Conservation (phyloP, 2,113 vertebrate species). For the Mirounga angustirostris region DNA sequence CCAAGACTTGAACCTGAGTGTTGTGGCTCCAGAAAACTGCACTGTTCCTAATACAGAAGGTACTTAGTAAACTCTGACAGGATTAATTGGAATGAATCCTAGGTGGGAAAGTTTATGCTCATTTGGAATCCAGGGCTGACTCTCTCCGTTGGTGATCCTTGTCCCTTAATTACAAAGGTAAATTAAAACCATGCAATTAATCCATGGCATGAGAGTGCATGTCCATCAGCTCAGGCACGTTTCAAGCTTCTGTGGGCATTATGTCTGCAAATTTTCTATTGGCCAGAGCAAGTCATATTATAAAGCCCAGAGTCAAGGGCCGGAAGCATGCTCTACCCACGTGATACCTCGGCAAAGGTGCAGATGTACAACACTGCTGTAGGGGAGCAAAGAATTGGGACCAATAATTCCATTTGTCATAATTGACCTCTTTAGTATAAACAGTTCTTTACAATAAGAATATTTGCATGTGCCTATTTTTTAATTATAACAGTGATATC, state of each 20-base stretch:
- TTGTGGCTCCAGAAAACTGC: not conserved
- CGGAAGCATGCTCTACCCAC: not conserved
- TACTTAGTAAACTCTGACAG: constrained; percentile 14
- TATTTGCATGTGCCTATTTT: constrained; percentile 14
- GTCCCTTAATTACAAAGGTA: constrained; percentile 64
- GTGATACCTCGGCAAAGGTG: too few relatives aligned
- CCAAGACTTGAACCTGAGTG: not conserved
- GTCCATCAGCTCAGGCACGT: not conserved
- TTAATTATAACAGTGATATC: not conserved
- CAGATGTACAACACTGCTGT: not conserved
- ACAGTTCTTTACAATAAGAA: constrained; percentile 6
- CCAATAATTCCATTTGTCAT: not conserved
- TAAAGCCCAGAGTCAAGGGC: not conserved
- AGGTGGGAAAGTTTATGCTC: constrained; percentile 22
- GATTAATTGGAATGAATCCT: constrained; percentile 51
- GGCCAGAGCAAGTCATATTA: not conserved
- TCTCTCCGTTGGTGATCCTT: not conserved
- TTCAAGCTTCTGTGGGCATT: not conserved
- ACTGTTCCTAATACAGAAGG: not conserved
- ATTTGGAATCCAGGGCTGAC: constrained; percentile 45
- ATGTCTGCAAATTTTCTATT: not conserved
- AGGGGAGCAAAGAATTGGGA: not conserved
- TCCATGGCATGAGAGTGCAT: not conserved
- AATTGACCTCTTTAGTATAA: not conserved
- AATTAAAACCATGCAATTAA: constrained; percentile 65